Conservation (phyloP, 2,888 invertebrate genomes). For the Tuta absoluta region DNA sequence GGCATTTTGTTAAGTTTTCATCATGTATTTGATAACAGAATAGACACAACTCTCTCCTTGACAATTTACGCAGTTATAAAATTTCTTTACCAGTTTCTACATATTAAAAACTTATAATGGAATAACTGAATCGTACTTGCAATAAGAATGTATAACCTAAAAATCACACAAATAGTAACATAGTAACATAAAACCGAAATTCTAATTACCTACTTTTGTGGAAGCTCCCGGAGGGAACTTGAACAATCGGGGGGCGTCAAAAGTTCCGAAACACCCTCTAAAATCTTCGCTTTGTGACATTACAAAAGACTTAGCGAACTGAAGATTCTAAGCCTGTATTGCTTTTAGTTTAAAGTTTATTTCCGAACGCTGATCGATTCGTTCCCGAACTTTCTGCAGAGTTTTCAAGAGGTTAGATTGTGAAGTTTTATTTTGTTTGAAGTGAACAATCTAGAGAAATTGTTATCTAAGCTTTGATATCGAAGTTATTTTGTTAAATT, state of each 20-base stretch:
- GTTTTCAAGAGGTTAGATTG: conserved; percentile 23
- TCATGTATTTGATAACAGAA: too few species aligned
- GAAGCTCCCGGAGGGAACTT: conserved; percentile 41
- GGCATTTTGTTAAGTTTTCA: too few species aligned
- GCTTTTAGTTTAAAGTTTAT: conserved; percentile 54
- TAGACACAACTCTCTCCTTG: too few species aligned
- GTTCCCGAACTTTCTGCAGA: conserved; percentile 19
- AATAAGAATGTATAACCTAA: not conserved
- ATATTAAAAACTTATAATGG: not conserved
- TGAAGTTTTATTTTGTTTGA: conserved; percentile 12
- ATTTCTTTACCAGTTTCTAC: too few species aligned
- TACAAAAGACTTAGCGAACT: conserved; percentile 45
- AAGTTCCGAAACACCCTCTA: conserved; percentile 63
- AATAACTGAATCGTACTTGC: not conserved
- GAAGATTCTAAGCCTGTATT: conserved; percentile 47
- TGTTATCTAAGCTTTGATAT: not conserved
- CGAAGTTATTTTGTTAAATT: too few species aligned
- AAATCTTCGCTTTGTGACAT: conserved; percentile 55
- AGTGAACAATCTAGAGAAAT: not conserved
- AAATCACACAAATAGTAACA: not conserved
- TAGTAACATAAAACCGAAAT: conserved; percentile 13
- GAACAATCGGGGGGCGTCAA: conserved; percentile 54
- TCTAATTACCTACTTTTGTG: conserved; percentile 41
- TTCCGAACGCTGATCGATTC: conserved; percentile 27
- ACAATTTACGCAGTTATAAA: too few species aligned